Base-by-base conservation (phyloP, 1,140 invertebrate genomes). In the Varroa destructor region DNA sequence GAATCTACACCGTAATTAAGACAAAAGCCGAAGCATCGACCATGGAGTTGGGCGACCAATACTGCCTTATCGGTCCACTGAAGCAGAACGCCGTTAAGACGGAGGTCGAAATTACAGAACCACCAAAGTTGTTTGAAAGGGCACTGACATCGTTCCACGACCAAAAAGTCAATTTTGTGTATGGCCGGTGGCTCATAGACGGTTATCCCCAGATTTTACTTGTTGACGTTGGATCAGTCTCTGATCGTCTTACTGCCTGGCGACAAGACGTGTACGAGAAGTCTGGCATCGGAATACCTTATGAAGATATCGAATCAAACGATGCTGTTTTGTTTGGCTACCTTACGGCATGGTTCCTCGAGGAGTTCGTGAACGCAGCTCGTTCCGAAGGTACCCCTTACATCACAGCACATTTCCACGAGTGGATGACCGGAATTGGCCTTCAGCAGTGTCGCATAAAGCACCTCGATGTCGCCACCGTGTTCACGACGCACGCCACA, bases 321-420 rank as follows among this genome's bases (percentile, higher is more conserved):
- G 96, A 99, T 83, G 87, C 94, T 5, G 86, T 98, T 57, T 93
- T 99, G 74, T 85, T 99, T 71, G 97, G 97, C 12, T 96, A 92
- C 78, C 87, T 95, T 82, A 89, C 95, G 10, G 89, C 92, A 12
- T 88, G 92, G 79, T 97, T 97, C 78, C 85, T 99, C 43, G 85
- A 83, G 55, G 64, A 72, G n/a, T 61, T 71, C 54, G 54, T 55
- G 12, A 71, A 71, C 40, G 56, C 51, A 42, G 56, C 51, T 42
- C 37, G 51, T 55, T 12, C 42, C 10, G 42, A 56, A 4, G 54
- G 70, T 14, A 8, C 14, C 25, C 43, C 70, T 71, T 67, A 72
- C n/a, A n/a, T 82, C 43, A 75, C 80, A 37, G 75, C 76, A 37
- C 81, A 82, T 73, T 82, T 81, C 74, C 81, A 82, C 73, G 81